Evolutionary conservation across 1,140 invertebrate species (phyloP).

Genomic region (Sarcophaga bullata): DNA sequence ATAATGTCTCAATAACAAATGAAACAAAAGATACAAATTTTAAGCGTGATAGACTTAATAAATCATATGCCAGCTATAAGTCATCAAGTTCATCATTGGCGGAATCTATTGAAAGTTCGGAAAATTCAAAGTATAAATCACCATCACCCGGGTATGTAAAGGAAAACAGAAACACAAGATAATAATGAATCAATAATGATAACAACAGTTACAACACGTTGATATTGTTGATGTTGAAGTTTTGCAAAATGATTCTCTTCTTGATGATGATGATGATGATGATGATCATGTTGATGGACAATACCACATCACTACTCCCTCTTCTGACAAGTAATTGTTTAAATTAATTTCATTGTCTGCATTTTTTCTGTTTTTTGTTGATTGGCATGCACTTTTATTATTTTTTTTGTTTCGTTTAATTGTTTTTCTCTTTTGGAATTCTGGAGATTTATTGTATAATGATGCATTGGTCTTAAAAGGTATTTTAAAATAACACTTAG

Average conservation of each 20-base stretch:
- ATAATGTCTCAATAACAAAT: neutral
- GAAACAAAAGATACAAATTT: conserved; percentile 30
- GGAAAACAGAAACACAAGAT: conserved; percentile 34
- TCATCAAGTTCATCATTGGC: conserved; percentile 50
- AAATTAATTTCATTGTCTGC: conserved; percentile 2
- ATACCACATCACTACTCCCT: neutral
- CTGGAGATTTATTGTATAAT: neutral
- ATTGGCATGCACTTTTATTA: conserved; percentile 27
- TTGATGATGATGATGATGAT: neutral
- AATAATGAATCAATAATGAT: neutral
- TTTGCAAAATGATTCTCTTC: neutral
- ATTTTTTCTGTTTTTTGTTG: conserved; percentile 8
- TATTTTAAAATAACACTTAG: neutral
- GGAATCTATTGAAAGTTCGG: conserved; percentile 47
- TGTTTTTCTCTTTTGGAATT: neutral
- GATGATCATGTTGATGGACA: neutral
- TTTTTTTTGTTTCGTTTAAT: neutral
- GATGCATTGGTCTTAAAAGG: neutral
- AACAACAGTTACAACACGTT: neutral
- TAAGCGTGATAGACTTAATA: conserved; percentile 13
- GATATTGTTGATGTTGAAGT: neutral
- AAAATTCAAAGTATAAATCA: conserved; percentile 60
- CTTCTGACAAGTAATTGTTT: conserved; percentile 18
- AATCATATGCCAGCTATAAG: conserved; percentile 32
- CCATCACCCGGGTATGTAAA: conserved; percentile 63